Percentiles rank a stretch among this genome's conserved stretches.
Evolutionary conservation across 2,113 vertebrate species (phyloP).

Genomic region (Mormyrus lacerda): DNA sequence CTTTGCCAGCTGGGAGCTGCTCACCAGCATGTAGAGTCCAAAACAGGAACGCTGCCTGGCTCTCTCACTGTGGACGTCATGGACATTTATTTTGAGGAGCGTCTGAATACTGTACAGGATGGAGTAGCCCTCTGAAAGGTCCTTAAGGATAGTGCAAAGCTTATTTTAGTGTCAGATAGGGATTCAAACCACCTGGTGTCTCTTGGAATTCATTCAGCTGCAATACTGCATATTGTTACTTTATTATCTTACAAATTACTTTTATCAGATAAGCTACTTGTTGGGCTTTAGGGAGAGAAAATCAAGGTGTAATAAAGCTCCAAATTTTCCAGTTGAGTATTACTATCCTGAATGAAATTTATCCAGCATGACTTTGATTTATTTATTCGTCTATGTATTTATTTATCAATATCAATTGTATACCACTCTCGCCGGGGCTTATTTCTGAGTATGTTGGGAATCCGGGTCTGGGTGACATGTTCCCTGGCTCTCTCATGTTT

Average conservation of each 20-base stretch:
- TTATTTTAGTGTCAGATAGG: slow-evolving; percentile 43
- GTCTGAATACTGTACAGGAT: background rate
- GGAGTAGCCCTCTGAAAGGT: slow-evolving; percentile 35
- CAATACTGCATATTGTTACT: slow-evolving; percentile 24
- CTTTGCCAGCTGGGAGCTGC: background rate
- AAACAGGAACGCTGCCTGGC: background rate
- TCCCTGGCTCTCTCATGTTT: background rate
- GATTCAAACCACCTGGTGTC: slow-evolving; percentile 46
- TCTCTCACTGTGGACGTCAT: background rate
- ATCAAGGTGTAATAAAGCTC: background rate
- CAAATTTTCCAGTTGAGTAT: background rate
- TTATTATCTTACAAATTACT: slow-evolving; percentile 17
- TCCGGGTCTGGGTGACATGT: background rate
- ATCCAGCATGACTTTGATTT: background rate
- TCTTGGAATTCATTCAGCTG: slow-evolving; percentile 45
- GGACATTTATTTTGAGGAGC: slow-evolving; percentile 12
- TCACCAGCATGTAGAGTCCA: background rate
- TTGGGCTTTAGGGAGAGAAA: background rate
- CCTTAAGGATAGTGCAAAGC: slow-evolving; percentile 41
- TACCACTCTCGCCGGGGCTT: background rate
- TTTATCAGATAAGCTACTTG: slow-evolving; percentile 15
- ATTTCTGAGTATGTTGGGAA: background rate
- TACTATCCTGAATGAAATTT: background rate
- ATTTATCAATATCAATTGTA: background rate
- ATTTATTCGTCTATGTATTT: background rate